Evolutionary conservation across 2,113 vertebrate genomes (phyloP), one percentile per base, ranked within the genome.

Genomic region (Pluvianellus socialis): DNA sequence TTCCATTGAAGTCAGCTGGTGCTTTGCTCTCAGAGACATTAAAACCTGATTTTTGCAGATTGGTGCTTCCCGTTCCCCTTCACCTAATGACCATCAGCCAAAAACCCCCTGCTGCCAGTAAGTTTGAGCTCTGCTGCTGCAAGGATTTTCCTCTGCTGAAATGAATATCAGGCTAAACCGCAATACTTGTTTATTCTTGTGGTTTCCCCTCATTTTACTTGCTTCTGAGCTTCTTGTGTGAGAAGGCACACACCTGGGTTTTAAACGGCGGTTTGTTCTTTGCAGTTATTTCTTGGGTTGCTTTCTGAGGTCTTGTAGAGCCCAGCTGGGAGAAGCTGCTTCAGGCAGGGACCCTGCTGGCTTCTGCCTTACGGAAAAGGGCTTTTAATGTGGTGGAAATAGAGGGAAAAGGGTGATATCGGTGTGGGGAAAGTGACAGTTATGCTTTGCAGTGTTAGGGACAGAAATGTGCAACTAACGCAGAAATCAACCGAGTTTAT

Each of bases 371-470:
- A 4, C 2, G 27, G 20, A 22, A 45, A 80, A 61, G 16, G 50
- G 45, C 30, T 4, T 6, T 40, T 22, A 49, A 30, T 6, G 11
- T 28, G 38, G 50, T 4, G 18, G 42, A 65, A 86, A 58, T 6
- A 18, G 1, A 24, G 72, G 40, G 0, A 12, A 80, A 91, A 58
- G 9, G 18, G 12, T 6, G 23, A 5, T 8, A 2, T 0, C 38
- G 38, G 19, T 12, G 72, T 38, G 19, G 10, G 33, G 22, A 42
- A 38, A 23, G 35, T 12, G 45, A 8, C 4, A 0, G 0, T 4
- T 7, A 7, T 21, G 3, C 35, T 73, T 47, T 13, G 13, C 47
- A 62, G 32, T 1, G 0, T 1, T 53, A 68, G 63, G 27, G 17
- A 40, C 13, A 74, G 66, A 40, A 84, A 32, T 1, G 7, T 45